Percentiles rank a stretch among this genome's conserved stretches.
phyloP scores from a whole-genome alignment of 2,797 vertebrate genomes.

The Chiloscyllium punctatum region DNA sequence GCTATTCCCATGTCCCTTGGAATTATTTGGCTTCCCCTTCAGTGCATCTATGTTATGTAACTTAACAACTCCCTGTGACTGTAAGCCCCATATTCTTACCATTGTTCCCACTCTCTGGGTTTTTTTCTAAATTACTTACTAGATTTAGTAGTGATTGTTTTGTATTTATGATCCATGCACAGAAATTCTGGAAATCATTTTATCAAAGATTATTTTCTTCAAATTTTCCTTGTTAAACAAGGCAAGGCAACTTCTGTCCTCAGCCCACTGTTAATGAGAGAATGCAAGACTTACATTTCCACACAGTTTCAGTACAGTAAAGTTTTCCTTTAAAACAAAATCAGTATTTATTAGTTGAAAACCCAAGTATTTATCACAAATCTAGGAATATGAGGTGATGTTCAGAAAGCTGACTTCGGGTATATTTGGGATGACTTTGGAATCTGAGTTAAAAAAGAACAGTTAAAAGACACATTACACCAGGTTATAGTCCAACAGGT shows the following conservation, averaged over 20 bases:
- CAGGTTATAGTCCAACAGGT: no score
- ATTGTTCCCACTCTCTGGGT: not conserved
- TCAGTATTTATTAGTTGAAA: not conserved
- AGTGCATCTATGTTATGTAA: not conserved
- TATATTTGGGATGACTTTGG: not conserved
- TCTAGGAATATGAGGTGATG: not conserved
- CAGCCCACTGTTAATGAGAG: not conserved
- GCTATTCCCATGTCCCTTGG: not conserved
- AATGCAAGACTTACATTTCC: not conserved
- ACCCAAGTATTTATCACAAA: not conserved
- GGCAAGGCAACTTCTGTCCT: not conserved
- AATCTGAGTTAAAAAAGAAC: not conserved
- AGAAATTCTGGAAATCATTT: not conserved
- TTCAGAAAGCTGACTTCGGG: not conserved
- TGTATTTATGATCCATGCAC: not conserved
- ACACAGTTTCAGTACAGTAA: not conserved
- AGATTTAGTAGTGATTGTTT: not conserved
- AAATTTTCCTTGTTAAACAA: not conserved
- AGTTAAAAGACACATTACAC: no score
- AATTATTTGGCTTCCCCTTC: not conserved
- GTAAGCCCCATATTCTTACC: not conserved
- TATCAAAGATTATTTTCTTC: not conserved
- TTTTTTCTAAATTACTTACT: not conserved
- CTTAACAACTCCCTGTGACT: not conserved
- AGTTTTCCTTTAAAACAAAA: not conserved